A percentile compares a stretch with the other conserved stretches of the same genome.
phyloP scores from a whole-genome alignment of 2,113 vertebrate genomes.

The Taxidea taxus region DNA sequence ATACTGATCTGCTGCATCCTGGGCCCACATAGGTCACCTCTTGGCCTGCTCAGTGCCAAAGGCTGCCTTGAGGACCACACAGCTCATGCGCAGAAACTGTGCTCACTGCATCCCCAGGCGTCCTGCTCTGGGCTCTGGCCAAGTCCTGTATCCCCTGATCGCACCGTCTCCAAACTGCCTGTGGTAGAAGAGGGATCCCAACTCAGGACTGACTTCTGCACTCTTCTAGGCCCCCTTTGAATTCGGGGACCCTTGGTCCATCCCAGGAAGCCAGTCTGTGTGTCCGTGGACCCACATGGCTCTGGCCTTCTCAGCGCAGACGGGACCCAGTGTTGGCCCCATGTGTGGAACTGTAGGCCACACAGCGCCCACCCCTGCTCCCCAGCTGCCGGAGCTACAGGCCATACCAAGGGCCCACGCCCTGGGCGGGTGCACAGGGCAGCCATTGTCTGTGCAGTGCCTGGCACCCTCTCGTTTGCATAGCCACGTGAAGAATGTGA shows the following conservation, averaged over 20 bases:
- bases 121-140: neutral
- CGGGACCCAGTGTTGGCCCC: neutral
- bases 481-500: constrained; percentile 74
- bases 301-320: neutral
- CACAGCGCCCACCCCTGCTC: neutral
- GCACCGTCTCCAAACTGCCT: neutral
- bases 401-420: constrained; percentile 73
- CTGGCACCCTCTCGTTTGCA: constrained; percentile 71
- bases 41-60: neutral
- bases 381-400: neutral
- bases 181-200: neutral
- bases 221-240: neutral
- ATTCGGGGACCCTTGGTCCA: neutral
- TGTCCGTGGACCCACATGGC: neutral
- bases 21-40: neutral
- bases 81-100: neutral
- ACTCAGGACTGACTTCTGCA: neutral
- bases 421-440: constrained; percentile 52
- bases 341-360: neutral
- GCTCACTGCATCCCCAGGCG: neutral
- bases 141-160: neutral
- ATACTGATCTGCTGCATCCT: neutral
- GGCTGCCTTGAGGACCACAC: neutral
- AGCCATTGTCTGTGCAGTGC: constrained; percentile 57
- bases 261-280: neutral